phyloP scores from a whole-genome alignment of 92 coral and sea anemone species.

The Virgularia gustaviana region DNA sequence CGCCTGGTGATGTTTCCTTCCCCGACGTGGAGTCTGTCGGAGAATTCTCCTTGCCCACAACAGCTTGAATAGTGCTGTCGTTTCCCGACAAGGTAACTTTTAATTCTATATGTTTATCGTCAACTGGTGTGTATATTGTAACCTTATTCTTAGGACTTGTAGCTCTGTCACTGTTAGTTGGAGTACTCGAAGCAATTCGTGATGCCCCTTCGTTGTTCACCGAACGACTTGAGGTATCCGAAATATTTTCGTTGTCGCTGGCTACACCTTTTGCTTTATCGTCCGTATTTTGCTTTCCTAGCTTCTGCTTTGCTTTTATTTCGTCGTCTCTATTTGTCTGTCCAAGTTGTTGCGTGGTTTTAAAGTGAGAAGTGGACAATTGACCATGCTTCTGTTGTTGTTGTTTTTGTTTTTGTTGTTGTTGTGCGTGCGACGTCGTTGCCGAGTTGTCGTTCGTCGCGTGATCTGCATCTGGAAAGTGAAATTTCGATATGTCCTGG shows the following conservation, averaged over 20 bases:
- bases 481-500: not conserved
- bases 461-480: not conserved
- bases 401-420: not conserved
- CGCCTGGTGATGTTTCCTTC: too few species aligned
- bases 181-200: not conserved
- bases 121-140: conserved; percentile 21
- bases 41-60: too few species aligned
- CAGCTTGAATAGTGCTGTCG: not conserved
- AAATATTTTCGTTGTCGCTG: not conserved
- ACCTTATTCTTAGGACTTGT: too few species aligned
- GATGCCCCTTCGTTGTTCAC: too few species aligned
- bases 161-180: not conserved
- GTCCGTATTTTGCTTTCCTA: not conserved
- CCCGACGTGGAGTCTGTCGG: too few species aligned
- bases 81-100: not conserved
- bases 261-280: not conserved
- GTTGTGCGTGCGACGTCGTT: not conserved
- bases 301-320: not conserved
- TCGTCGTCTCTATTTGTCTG: not conserved
- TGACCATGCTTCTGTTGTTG: not conserved
- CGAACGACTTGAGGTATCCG: not conserved
- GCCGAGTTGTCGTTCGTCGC: not conserved
- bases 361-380: not conserved
- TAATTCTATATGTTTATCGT: conserved; percentile 6
- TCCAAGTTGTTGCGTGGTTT: not conserved